Conservation (phyloP, 2,797 vertebrate genomes). For the Sandelia bainsii region DNA sequence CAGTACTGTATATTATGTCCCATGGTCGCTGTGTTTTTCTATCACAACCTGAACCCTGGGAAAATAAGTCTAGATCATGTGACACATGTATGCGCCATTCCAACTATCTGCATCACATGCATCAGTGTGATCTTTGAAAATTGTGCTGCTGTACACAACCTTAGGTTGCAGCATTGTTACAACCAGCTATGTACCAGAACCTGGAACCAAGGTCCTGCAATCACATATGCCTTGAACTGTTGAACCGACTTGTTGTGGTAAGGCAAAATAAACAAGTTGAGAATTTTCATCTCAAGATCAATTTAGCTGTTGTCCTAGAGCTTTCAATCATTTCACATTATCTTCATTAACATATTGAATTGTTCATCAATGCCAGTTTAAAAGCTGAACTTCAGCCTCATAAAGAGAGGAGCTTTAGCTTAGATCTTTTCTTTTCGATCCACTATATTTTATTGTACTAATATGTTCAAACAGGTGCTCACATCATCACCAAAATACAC, state of each 20-base stretch:
- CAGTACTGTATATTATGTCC: conserved; percentile 62
- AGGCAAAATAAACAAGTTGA: neutral
- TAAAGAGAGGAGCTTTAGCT: neutral
- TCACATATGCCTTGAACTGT: neutral
- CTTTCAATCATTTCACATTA: neutral
- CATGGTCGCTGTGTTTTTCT: conserved; percentile 48
- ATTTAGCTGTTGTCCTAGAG: neutral
- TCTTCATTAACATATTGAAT: neutral
- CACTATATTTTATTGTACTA: neutral
- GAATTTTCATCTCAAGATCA: neutral
- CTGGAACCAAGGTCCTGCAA: neutral
- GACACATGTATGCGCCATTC: conserved; percentile 35
- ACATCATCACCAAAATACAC: no score
- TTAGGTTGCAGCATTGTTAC: neutral
- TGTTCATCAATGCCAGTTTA: neutral
- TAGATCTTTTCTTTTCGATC: neutral
- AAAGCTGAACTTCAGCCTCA: neutral
- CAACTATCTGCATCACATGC: conserved; percentile 20
- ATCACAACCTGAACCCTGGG: conserved; percentile 52
- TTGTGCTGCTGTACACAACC: neutral
- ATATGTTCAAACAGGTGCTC: neutral
- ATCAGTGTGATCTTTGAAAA: conserved; percentile 26
- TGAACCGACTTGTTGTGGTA: neutral
- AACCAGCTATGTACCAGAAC: neutral
- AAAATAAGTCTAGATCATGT: conserved; percentile 48